Percentiles rank a stretch among this genome's conserved stretches.
Evolutionary conservation across 2,113 vertebrate genomes (phyloP).

Genomic region (Platycercus adscitus): DNA sequence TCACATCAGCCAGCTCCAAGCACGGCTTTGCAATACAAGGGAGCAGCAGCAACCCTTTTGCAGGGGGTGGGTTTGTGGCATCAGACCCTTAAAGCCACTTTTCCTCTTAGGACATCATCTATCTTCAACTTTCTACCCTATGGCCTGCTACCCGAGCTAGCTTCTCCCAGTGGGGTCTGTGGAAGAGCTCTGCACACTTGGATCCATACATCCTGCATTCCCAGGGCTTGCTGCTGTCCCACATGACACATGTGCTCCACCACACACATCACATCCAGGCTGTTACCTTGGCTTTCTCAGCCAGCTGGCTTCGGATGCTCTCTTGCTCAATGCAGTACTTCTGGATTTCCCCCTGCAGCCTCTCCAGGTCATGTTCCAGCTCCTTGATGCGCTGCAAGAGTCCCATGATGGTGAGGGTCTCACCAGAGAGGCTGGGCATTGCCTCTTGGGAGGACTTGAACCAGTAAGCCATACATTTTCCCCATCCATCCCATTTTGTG

Average conservation of each 20-base stretch:
- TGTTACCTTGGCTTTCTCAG: slow-evolving; percentile 55
- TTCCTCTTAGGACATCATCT: background rate
- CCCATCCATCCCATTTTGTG: background rate
- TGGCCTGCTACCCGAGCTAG: background rate
- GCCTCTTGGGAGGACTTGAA: background rate
- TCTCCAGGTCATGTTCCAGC: slow-evolving; percentile 44
- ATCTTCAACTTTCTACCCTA: background rate
- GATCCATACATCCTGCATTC: fast-evolving
- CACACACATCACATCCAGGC: fast-evolving
- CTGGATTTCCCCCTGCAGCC: slow-evolving; percentile 18
- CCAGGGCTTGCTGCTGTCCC: background rate
- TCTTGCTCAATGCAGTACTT: background rate
- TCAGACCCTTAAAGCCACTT: fast-evolving
- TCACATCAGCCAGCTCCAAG: background rate
- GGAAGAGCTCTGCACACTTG: background rate
- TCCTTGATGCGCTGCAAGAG: slow-evolving; percentile 53
- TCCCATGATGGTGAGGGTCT: fast-evolving
- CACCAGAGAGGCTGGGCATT: background rate
- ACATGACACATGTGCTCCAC: background rate
- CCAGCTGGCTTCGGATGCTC: background rate
- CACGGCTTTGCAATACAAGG: background rate
- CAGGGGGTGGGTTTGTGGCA: too few relatives aligned
- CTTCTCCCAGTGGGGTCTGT: fast-evolving
- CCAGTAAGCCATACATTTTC: fast-evolving
- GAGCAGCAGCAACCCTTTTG: background rate